These are phyloP conservation scores for Antheraea yamamai DNA, from an alignment of 2,888 invertebrate species.

Conservation along the genomic window DNA sequence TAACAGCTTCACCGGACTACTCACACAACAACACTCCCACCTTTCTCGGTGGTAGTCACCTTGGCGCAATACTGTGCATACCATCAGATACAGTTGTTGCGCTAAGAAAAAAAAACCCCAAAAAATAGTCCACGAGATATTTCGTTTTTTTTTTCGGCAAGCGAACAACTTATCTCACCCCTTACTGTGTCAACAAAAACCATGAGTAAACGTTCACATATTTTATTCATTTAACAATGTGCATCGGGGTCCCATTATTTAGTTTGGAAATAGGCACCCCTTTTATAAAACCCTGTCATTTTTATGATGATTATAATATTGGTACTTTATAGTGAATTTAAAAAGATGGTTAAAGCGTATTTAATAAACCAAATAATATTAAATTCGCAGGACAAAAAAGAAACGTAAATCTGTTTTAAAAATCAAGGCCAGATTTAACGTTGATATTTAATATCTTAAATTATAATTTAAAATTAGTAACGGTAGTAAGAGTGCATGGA, in stretches of 20 bases:
- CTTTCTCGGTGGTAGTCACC: too few relatives aligned
- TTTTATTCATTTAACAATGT: constrained; percentile 68
- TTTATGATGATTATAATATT: constrained; percentile 15
- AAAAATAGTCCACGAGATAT: background rate
- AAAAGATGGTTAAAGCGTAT: background rate
- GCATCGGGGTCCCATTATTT: constrained; percentile 52
- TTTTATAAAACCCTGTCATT: constrained; percentile 29
- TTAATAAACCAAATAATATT: background rate
- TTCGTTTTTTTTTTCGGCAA: constrained; percentile 8
- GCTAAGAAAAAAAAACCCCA: too few relatives aligned
- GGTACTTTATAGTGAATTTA: background rate
- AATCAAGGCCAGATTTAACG: background rate
- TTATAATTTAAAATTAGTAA: background rate
- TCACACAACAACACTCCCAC: too few relatives aligned
- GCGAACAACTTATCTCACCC: constrained; percentile 56
- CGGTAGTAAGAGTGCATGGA: background rate
- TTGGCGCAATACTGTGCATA: too few relatives aligned
- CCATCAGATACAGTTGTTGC: too few relatives aligned
- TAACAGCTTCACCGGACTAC: too few relatives aligned
- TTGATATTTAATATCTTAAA: background rate
- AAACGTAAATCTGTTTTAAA: background rate
- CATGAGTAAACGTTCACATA: constrained; percentile 58
- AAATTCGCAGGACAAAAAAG: background rate
- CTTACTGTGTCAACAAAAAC: constrained; percentile 51
- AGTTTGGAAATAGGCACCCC: constrained; percentile 50